Evolutionary conservation across 2,797 vertebrate species (phyloP), one percentile per base, ranked within the genome.

Genomic region (Gouania willdenowi): DNA sequence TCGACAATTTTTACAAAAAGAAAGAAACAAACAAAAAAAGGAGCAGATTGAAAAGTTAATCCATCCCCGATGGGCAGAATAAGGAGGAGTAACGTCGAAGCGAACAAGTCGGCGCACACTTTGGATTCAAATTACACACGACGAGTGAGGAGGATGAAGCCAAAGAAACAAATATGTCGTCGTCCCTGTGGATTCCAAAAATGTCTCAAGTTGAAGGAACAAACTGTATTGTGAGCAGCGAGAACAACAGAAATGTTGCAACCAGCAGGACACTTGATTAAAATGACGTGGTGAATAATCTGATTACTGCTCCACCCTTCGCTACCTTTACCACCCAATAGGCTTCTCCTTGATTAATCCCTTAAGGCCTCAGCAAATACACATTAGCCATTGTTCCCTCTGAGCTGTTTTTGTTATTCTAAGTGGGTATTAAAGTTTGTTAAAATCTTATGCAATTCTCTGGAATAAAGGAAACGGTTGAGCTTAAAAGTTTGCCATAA

Each of bases 241-340:
- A n/a, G 16, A 35, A 22, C 18, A 47, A 39, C 25, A 28, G 45
- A 43, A 58, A 41, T 38, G 56, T 26, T 45, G 47, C 10, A 34
- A 58, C 23, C 29, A 38, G 29, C 16, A 13, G 10, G 45, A 37
- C 52, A 56, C 26, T 50, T 75, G 55, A 77, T 81, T 64, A 76
- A n/a, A 68, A 70, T 71, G 57, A 70, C 39, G 39, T 9, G 18
- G 25, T 49, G 61, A 49, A 80, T 88, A 87, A 89, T 87, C 85
- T 54, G 76, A 88, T 88, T 83, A 79, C 34, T 50, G 31, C 42
- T 56, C 38, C 64, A 56, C 49, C 51, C 44, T 25, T 38, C 29
- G 56, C 58, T 37, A 51, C 55, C 56, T 27, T 43, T 38, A 16
- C 45, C 36, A 29, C 19, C 78, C 82, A 82, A 81, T 82, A 44